Evolutionary conservation across 2,797 vertebrate genomes (phyloP), one percentile per base, ranked within the genome.

Genomic region (Acridotheres tristis): DNA sequence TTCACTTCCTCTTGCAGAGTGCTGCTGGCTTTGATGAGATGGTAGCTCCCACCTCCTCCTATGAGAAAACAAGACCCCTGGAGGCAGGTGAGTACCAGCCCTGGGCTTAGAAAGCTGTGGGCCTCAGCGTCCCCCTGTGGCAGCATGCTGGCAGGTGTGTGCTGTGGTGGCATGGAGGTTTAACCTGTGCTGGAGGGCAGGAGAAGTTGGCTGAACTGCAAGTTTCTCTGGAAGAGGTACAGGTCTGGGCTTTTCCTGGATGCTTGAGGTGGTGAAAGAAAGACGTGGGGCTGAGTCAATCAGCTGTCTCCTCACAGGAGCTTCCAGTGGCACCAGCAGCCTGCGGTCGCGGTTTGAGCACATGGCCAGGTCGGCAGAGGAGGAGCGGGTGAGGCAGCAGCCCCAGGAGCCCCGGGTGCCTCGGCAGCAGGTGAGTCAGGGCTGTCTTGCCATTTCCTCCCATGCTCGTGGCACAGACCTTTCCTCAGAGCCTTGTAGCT

Each of bases 291-390:
- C 68, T 34, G 65, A 2, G 38, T 69, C 22, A 20, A 32, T 43
- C 48, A 36, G 50, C 29, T 65, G n/a, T 66, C 16, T 48, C 65
- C 86, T 20, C 87, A 51, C 61, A 95, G 73, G 94, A 98, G 98
- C 98, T 18, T 98, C 98, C 59, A 96, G 98, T 47, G 98, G 98
- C n/a, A 98, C 99, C 29, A 98, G 98, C 53, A 99, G 98, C 58
- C 97, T 99, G 83, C 99, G 98, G 91, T 98, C 98, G 2, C 98
- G 97, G 7, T 99, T 99, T 91, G 99, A 99, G 86, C 98, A 95
- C 96, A 98, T 99, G 98, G 99, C 99, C 36, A 98, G 97, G 93
- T 92, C 97, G 7, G 98, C 98, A 0, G 98, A 98, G 4, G 98
- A 99, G 38, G 98, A 99, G 89, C 95, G 86, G 89, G 80, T 15